These are phyloP conservation scores for Salminus brasiliensis DNA, from an alignment of 2,113 vertebrate genomes.

Conservation along the genomic window DNA sequence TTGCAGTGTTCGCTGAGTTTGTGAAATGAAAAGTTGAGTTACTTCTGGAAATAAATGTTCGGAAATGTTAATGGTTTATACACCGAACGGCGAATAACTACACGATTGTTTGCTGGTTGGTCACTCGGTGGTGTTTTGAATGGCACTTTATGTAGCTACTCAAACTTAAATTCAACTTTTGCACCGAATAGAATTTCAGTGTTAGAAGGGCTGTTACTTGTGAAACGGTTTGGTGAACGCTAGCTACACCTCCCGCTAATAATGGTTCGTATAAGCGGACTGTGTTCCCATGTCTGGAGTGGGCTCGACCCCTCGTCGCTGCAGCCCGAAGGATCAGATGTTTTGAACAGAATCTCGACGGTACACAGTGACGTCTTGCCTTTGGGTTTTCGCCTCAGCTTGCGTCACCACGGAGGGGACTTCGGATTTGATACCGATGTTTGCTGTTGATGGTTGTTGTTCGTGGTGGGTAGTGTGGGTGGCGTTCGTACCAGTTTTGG, in stretches of 20 bases:
- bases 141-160: not conserved
- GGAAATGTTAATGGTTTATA: not conserved
- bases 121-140: not conserved
- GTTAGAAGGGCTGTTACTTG: too few species aligned
- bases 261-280: not conserved
- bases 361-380: not conserved
- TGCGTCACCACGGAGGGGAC: not conserved
- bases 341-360: not conserved
- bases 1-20: not conserved
- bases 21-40: slow-evolving; percentile 13
- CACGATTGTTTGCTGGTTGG: not conserved
- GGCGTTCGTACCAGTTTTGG: not conserved
- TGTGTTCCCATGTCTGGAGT: not conserved
- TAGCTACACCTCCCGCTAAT: not conserved
- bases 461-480: not conserved
- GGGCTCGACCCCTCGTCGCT: not conserved
- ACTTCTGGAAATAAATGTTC: not conserved
- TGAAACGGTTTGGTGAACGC: not conserved
- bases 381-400: not conserved
- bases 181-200: not conserved
- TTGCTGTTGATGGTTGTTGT: not conserved
- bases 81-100: not conserved
- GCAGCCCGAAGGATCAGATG: not conserved
- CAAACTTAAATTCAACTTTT: not conserved
- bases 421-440: not conserved